A percentile compares a stretch with the other conserved stretches of the same genome.
These are phyloP conservation scores for Pardosa pseudoannulata DNA, from an alignment of 2,888 invertebrate genomes.

Conservation along the genomic window DNA sequence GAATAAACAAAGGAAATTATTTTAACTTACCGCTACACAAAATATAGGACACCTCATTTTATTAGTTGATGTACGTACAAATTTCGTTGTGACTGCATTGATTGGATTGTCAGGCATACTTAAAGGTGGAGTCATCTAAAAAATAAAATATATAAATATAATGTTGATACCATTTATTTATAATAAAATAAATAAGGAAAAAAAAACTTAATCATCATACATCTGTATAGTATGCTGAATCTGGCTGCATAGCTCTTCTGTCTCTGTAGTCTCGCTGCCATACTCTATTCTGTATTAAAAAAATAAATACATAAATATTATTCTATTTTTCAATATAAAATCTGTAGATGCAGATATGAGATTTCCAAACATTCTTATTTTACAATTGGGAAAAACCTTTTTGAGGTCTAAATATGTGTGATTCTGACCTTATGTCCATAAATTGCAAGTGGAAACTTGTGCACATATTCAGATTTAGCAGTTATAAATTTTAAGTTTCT, in stretches of 20 bases:
- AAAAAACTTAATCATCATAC: constrained; percentile 74
- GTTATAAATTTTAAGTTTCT: too few relatives aligned
- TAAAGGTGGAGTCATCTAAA: constrained; percentile 90
- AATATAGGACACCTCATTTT: constrained; percentile 99
- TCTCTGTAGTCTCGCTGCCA: constrained; percentile 97
- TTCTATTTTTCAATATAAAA: too few relatives aligned
- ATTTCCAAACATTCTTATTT: too few relatives aligned
- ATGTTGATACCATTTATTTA: neutral
- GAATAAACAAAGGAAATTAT: too few relatives aligned
- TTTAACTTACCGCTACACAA: constrained; percentile 88
- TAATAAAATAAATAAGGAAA: too few relatives aligned
- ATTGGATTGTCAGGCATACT: constrained; percentile 95
- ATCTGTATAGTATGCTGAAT: constrained; percentile 95
- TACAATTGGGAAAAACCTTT: too few relatives aligned
- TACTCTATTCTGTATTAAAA: constrained; percentile 84
- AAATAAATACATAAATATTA: too few relatives aligned
- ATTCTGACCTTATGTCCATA: too few relatives aligned
- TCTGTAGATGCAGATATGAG: too few relatives aligned
- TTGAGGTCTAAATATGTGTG: too few relatives aligned
- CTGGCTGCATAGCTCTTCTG: constrained; percentile 92
- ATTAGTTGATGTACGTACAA: constrained; percentile 99
- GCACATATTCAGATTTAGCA: too few relatives aligned
- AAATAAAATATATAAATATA: constrained; percentile 33
- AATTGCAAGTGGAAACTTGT: too few relatives aligned
- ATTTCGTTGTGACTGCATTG: constrained; percentile 93